A percentile compares a stretch with the other conserved stretches of the same genome.
These are phyloP conservation scores for Lophura nycthemera DNA, from an alignment of 2,113 vertebrate genomes.

Conservation along the genomic window DNA sequence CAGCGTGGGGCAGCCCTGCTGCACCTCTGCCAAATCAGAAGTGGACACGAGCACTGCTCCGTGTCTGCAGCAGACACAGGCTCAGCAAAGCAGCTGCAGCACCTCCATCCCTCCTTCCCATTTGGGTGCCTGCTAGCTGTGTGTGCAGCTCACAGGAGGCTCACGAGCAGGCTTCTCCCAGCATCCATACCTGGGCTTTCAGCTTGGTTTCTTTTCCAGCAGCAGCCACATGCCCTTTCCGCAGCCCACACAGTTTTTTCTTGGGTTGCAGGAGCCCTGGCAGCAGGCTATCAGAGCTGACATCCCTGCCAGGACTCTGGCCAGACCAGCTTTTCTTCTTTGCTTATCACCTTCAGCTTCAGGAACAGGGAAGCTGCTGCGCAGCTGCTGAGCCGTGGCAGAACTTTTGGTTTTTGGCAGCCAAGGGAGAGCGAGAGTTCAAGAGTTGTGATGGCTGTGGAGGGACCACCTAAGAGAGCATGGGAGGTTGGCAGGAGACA, in stretches of 20 bases:
- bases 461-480: background rate
- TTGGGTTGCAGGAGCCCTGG: background rate
- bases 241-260: background rate
- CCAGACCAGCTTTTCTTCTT: background rate
- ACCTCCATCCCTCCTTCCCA: background rate
- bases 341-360: background rate
- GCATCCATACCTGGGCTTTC: background rate
- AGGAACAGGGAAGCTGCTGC: background rate
- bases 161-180: accelerated
- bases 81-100: background rate
- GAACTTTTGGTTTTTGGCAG: background rate
- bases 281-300: background rate
- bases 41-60: background rate
- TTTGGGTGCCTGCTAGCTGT: background rate
- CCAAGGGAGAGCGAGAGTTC: background rate
- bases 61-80: accelerated
- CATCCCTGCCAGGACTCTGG: background rate
- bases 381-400: accelerated
- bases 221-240: background rate
- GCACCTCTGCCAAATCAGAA: background rate
- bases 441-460: background rate
- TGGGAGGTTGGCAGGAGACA: background rate
- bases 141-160: accelerated
- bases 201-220: background rate
- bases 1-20: background rate